These are phyloP conservation scores for Tauraco erythrolophus DNA, from an alignment of 2,113 vertebrate genomes.

Conservation along the genomic window DNA sequence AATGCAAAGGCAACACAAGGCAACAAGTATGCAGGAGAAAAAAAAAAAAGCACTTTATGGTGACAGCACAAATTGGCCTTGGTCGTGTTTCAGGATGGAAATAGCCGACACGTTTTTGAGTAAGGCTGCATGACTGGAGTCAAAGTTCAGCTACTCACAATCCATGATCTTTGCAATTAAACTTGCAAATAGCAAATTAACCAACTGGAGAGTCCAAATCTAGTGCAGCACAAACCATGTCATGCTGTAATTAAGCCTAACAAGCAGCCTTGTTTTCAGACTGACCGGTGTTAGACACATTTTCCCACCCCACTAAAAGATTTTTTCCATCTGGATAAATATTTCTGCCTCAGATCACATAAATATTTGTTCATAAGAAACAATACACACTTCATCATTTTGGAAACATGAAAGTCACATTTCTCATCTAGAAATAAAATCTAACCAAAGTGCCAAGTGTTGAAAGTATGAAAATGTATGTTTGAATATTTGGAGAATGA, in stretches of 20 bases:
- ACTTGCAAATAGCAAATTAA: neutral
- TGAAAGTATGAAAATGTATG: neutral
- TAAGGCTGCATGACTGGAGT: neutral
- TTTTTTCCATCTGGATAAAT: neutral
- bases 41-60: neutral
- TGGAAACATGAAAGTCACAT: neutral
- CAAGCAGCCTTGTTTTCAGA: neutral
- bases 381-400: neutral
- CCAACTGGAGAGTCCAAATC: neutral
- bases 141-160: neutral
- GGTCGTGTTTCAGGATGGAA: neutral
- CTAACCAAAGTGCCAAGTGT: neutral
- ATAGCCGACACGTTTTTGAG: rapidly evolving
- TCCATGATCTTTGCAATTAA: neutral
- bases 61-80: neutral
- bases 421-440: neutral
- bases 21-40: rapidly evolving
- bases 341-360: neutral
- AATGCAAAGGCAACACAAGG: neutral
- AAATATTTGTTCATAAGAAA: neutral
- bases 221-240: rapidly evolving
- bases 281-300: neutral
- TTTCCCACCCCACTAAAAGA: neutral
- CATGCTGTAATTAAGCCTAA: neutral
- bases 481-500: neutral